Evolutionary conservation across 2,113 vertebrate genomes (phyloP).

Genomic region (Lepus americanus): DNA sequence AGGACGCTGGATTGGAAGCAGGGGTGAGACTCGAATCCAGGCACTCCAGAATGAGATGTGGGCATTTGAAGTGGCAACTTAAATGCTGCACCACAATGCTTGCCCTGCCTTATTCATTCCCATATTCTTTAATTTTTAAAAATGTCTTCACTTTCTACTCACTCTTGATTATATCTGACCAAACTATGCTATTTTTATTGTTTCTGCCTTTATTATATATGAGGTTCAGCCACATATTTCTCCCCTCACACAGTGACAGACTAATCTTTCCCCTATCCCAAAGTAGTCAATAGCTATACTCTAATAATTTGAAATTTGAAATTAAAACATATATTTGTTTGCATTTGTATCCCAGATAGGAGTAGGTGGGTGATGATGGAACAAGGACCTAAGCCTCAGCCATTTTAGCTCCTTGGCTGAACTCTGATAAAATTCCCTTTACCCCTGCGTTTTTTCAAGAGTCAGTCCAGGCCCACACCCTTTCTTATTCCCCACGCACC

Average conservation of each 20-base stretch:
- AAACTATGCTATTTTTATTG: constrained; percentile 53
- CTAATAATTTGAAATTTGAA: constrained; percentile 64
- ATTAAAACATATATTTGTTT: constrained; percentile 32
- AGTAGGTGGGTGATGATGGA: background rate
- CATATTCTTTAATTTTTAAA: constrained; percentile 8
- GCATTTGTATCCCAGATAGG: constrained; percentile 34
- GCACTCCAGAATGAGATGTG: no score
- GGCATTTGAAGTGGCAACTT: no score
- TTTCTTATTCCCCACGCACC: no score
- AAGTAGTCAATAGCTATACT: background rate
- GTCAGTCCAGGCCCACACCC: no score
- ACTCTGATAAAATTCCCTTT: no score
- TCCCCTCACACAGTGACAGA: background rate
- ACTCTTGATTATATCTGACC: background rate
- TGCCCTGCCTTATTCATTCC: constrained; percentile 48
- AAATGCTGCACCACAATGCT: no score
- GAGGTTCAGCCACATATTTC: constrained; percentile 39
- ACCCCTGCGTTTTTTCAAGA: no score
- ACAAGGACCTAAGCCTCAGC: no score
- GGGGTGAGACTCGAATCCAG: no score
- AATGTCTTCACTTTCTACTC: constrained; percentile 20
- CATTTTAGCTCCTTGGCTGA: no score
- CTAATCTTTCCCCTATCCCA: constrained; percentile 31
- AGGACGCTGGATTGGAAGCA: no score
- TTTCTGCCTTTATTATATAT: constrained; percentile 41